phyloP scores from a whole-genome alignment of 2,113 vertebrate genomes.

The Glaucomys volans region DNA sequence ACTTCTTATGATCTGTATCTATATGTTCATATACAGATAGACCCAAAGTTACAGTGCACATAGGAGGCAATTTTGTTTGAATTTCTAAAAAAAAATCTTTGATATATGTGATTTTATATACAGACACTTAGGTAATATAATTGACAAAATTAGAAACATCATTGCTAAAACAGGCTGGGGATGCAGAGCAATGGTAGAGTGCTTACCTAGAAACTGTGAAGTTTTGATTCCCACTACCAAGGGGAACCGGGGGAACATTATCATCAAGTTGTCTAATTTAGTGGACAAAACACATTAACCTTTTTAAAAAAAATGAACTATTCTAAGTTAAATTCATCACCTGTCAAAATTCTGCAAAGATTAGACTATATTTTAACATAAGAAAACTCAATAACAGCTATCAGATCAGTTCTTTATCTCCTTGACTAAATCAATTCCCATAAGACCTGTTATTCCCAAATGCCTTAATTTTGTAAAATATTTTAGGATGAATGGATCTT shows the following conservation, averaged over 20 bases:
- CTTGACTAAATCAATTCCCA: conserved; percentile 39
- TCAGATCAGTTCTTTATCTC: conserved; percentile 45
- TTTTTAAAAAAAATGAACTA: background rate
- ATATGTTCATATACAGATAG: background rate
- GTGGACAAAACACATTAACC: conserved; percentile 31
- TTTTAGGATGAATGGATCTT: conserved; percentile 35
- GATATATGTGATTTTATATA: background rate
- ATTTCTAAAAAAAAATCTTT: conserved; percentile 27
- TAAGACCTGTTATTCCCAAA: background rate
- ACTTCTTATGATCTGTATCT: background rate
- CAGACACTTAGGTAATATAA: background rate
- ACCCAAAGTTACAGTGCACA: background rate
- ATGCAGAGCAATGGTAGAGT: background rate
- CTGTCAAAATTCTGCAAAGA: conserved; percentile 56
- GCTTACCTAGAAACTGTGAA: background rate
- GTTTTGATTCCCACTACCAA: background rate
- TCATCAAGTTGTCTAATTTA: background rate
- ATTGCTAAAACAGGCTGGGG: background rate
- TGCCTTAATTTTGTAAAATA: conserved; percentile 54
- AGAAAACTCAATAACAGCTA: conserved; percentile 37
- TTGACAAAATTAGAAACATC: conserved; percentile 26
- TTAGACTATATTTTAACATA: conserved; percentile 4
- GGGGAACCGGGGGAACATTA: background rate
- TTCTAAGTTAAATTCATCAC: conserved; percentile 18
- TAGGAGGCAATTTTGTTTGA: background rate